These are phyloP conservation scores for Numida meleagris DNA, from an alignment of 2,113 vertebrate species.

Conservation along the genomic window DNA sequence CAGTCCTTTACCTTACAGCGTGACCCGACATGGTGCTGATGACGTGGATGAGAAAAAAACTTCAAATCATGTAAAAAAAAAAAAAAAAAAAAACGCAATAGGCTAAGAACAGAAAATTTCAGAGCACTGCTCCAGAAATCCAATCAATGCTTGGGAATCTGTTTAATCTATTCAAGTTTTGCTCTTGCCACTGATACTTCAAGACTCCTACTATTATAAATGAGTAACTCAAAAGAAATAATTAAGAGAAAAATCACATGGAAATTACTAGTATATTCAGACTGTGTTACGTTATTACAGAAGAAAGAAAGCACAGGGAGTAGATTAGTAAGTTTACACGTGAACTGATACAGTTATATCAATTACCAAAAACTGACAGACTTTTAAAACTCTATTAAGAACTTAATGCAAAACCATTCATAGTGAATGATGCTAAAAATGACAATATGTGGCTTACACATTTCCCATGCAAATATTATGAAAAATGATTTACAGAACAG, in stretches of 20 bases:
- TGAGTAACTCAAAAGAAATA: conserved; percentile 61
- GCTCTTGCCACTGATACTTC: conserved; percentile 55
- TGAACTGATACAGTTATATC: conserved; percentile 52
- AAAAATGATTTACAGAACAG: neutral
- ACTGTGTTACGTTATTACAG: conserved; percentile 50
- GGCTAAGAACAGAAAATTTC: neutral
- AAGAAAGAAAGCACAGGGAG: conserved; percentile 45
- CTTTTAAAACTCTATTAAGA: conserved; percentile 61
- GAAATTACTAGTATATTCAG: conserved; percentile 64
- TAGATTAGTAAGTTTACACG: conserved; percentile 59
- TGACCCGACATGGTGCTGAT: rapidly evolving
- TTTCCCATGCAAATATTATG: conserved; percentile 2
- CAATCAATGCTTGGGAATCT: neutral
- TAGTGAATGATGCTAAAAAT: neutral
- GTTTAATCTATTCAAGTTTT: conserved; percentile 3
- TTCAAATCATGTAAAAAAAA: rapidly evolving
- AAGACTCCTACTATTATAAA: conserved; percentile 60
- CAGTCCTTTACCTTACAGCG: neutral
- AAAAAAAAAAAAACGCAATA: neutral
- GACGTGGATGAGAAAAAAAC: neutral
- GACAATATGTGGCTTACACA: neutral
- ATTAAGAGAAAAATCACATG: conserved; percentile 58
- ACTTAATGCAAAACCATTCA: conserved; percentile 59
- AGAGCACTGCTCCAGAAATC: neutral
- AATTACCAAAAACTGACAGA: conserved; percentile 72